Evolutionary conservation across 2,797 vertebrate species (phyloP).

Genomic region (Petrocephalus schoutedeni): DNA sequence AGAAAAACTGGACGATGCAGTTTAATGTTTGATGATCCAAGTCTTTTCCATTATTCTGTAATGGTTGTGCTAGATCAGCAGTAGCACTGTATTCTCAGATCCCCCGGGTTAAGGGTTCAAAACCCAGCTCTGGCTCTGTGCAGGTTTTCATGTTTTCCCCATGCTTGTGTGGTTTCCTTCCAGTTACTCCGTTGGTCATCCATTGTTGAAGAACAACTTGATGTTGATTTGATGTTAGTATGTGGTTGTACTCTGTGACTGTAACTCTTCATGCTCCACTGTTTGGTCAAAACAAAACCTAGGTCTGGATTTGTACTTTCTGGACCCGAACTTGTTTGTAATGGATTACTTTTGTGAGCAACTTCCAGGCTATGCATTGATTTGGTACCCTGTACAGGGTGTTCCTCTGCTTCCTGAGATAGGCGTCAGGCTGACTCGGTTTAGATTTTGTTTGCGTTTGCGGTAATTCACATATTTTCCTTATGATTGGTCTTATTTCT

Average conservation of each 20-base stretch:
- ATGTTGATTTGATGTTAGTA: not conserved
- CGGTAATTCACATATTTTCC: not conserved
- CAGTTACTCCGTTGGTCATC: not conserved
- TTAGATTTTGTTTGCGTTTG: not conserved
- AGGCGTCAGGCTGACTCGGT: not conserved
- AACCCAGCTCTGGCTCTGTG: not conserved
- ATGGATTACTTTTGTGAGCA: too few species aligned
- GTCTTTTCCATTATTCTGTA: not conserved
- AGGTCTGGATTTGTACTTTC: too few species aligned
- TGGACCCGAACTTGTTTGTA: too few species aligned
- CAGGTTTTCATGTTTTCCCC: not conserved
- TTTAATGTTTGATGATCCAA: not conserved
- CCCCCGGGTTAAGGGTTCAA: not conserved
- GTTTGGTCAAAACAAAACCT: too few species aligned
- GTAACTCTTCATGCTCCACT: too few species aligned
- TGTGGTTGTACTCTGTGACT: not conserved
- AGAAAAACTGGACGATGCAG: not conserved
- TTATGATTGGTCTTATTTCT: not conserved
- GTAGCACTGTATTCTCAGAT: not conserved
- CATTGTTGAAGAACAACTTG: not conserved
- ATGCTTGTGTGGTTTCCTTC: not conserved
- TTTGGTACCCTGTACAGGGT: not conserved
- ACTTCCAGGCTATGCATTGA: not conserved
- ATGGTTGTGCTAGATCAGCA: not conserved
- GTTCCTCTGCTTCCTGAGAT: not conserved